A percentile compares a stretch with the other conserved stretches of the same genome.
Evolutionary conservation across 2,113 vertebrate genomes (phyloP).

Genomic region (Aix galericulata): DNA sequence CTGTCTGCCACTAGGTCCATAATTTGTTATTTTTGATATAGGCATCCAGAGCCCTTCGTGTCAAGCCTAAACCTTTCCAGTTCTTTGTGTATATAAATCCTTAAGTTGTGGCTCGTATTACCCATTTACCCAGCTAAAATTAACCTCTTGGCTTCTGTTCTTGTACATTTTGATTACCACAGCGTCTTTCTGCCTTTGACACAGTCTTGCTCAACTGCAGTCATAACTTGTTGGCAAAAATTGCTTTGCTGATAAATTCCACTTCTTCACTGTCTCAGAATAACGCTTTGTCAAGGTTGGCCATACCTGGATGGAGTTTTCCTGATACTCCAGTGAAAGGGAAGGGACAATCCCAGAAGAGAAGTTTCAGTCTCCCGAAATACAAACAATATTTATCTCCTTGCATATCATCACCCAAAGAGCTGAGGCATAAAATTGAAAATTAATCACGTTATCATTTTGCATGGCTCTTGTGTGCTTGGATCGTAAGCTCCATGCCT

Average conservation of each 20-base stretch:
- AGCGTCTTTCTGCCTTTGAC: slow-evolving; percentile 43
- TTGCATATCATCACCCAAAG: not conserved
- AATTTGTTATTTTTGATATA: not conserved
- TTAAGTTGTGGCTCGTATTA: not conserved
- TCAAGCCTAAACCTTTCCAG: not conserved
- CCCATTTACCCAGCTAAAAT: not conserved
- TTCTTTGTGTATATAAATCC: not conserved
- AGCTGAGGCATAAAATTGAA: not conserved
- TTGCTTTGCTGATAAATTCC: not conserved
- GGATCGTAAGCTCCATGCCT: not conserved
- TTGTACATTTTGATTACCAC: slow-evolving; percentile 14
- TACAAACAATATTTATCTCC: not conserved
- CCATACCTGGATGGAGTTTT: not conserved
- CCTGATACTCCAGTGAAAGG: not conserved
- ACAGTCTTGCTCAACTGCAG: slow-evolving; percentile 42
- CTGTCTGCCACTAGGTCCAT: not conserved
- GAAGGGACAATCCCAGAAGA: not conserved
- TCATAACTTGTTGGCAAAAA: slow-evolving; percentile 11
- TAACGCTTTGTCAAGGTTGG: not conserved
- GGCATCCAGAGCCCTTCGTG: not conserved
- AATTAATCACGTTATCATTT: not conserved
- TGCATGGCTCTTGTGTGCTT: not conserved
- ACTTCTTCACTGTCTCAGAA: not conserved
- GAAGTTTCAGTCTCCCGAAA: not conserved
- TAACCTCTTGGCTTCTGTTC: not conserved